Base-by-base conservation (phyloP, 2,113 vertebrate genomes). In the Syngnathoides biaculeatus region DNA sequence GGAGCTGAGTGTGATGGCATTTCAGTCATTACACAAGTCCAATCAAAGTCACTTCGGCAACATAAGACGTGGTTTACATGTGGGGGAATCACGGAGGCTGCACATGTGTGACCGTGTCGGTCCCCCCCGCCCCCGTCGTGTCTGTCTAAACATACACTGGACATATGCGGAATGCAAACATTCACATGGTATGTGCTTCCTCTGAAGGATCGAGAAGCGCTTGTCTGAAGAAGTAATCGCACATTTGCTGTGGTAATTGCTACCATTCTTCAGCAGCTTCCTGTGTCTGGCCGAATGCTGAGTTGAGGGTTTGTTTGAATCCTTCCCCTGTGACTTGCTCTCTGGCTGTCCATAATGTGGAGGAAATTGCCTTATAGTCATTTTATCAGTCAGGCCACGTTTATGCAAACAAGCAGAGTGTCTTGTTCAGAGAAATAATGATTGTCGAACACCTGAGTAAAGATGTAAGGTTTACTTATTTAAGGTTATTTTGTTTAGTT, bases 201-300 rank as follows among this genome's bases (percentile, higher is more conserved):
- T 73, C 52, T 63, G 64, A 73, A 64, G 79, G 71, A 83, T 79
- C 65, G 74, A 76, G 81, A 77, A 73, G 75, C 72, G 20, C 64
- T 57, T 73, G 75, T 85, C 71, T 24, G 42, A n/a, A 79, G 73
- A 78, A 81, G 71, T 69, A 50, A 75, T 79, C 75, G 61, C 73
- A 48, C 72, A 85, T 57, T 84, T 87, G 75, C 83, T 73, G 63
- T 52, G 59, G 68, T 90, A 89, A 90, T 87, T 89, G 78, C 43
- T 86, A 74, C 86, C 85, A 87, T 80, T 84, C 80, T 80, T 19
- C 58, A 24, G 59, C 61, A 66, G 75, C 80, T 86, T 85, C 84
- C 84, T 90, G 84, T 73, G 43, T 87, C 81, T 79, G 79, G 65
- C 48, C 69, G 8, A 68, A 73, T 56, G 4, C 71, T 56, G 72